Percentiles rank a stretch among this genome's conserved stretches.
phyloP scores from a whole-genome alignment of 2,888 invertebrate species.

The Hirtodrosophila duncani region DNA sequence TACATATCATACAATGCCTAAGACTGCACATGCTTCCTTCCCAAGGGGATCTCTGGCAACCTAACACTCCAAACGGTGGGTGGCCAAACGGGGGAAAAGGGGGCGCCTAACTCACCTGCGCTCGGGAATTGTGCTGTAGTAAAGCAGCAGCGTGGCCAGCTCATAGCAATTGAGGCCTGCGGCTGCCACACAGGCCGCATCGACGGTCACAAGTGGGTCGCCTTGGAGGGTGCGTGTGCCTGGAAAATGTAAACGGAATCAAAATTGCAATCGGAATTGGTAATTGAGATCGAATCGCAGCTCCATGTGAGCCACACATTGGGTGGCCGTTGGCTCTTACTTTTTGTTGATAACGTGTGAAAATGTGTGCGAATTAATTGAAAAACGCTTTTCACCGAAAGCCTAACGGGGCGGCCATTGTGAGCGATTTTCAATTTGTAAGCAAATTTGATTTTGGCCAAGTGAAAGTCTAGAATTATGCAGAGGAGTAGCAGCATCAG shows the following conservation, averaged over 20 bases:
- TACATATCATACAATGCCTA: too few relatives aligned
- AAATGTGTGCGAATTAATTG: constrained; percentile 58
- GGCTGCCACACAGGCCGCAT: constrained; percentile 81
- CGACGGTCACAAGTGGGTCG: constrained; percentile 83
- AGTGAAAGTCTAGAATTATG: constrained; percentile 67
- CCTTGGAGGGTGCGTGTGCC: constrained; percentile 84
- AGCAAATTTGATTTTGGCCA: constrained; percentile 39
- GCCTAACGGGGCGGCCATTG: constrained; percentile 50
- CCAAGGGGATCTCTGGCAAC: too few relatives aligned
- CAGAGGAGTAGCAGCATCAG: constrained; percentile 10
- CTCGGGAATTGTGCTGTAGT: constrained; percentile 84
- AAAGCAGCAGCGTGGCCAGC: constrained; percentile 84
- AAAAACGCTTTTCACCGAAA: constrained; percentile 41
- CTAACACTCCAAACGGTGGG: too few relatives aligned
- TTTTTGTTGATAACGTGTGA: constrained; percentile 61
- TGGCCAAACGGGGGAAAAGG: too few relatives aligned
- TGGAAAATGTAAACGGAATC: constrained; percentile 70
- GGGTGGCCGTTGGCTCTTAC: constrained; percentile 55
- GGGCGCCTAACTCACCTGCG: constrained; percentile 81
- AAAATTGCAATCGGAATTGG: constrained; percentile 10
- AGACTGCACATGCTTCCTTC: too few relatives aligned
- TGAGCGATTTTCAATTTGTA: constrained; percentile 54
- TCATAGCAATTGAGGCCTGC: constrained; percentile 83
- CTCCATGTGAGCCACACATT: constrained; percentile 38
- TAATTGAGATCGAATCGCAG: constrained; percentile 23